These are phyloP conservation scores for Schizaphis graminum DNA, from an alignment of 2,888 invertebrate genomes.

Conservation along the genomic window DNA sequence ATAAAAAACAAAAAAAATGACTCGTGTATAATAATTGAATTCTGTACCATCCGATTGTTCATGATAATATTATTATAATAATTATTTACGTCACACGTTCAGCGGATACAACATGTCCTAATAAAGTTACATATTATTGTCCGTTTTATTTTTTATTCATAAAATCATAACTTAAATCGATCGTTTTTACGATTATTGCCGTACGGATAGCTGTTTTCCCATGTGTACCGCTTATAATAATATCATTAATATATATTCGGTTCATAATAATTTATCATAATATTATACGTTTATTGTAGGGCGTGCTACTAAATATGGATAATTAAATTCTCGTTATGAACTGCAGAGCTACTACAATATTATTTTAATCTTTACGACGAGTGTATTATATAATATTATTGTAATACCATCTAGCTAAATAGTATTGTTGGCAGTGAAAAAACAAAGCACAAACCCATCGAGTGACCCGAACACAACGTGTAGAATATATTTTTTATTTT, in stretches of 20 bases:
- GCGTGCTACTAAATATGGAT: background rate
- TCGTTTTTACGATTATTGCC: background rate
- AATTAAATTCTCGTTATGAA: background rate
- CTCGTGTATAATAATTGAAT: background rate
- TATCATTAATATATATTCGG: background rate
- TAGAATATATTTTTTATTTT: too few species aligned
- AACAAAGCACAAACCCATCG: background rate
- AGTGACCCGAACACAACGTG: background rate
- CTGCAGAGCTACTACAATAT: background rate
- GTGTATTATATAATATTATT: background rate
- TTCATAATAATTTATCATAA: background rate
- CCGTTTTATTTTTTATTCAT: background rate
- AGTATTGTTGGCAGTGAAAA: background rate
- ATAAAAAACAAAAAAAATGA: background rate
- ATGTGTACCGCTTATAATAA: background rate
- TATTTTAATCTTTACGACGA: background rate
- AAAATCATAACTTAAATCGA: background rate
- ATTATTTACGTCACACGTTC: background rate
- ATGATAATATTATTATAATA: background rate
- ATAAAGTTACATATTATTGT: background rate
- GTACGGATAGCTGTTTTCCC: background rate
- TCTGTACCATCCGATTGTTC: background rate
- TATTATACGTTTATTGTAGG: background rate
- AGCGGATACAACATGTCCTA: background rate
- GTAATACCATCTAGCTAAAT: background rate